Percentiles rank a stretch among this genome's conserved stretches.
Conservation (phyloP, 2,113 vertebrate genomes). For the Tiliqua scincoides region DNA sequence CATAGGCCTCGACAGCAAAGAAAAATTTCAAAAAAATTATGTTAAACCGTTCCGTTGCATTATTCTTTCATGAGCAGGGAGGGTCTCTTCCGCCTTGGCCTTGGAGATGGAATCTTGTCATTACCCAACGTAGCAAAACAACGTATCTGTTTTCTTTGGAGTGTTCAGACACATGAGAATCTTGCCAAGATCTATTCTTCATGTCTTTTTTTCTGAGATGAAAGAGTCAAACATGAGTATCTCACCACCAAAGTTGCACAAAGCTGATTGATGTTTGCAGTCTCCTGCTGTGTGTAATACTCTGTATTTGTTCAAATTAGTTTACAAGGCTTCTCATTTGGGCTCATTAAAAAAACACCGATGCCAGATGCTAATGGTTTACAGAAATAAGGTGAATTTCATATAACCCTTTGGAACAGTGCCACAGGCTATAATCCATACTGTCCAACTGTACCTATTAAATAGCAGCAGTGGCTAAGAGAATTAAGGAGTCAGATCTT, state of each 20-base stretch:
- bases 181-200: slow-evolving; percentile 56
- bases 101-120: slow-evolving; percentile 45
- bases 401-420: slow-evolving; percentile 30
- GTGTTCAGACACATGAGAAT: slow-evolving; percentile 39
- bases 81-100: slow-evolving; percentile 39
- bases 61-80: slow-evolving; percentile 31
- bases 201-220: slow-evolving; percentile 53
- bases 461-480: background rate
- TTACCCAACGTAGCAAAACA: slow-evolving; percentile 50
- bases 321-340: slow-evolving; percentile 61
- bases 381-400: slow-evolving; percentile 37
- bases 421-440: background rate
- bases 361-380: slow-evolving; percentile 42
- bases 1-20: slow-evolving; percentile 43
- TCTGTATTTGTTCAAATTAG: slow-evolving; percentile 62
- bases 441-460: background rate
- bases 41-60: slow-evolving; percentile 28
- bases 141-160: slow-evolving; percentile 44
- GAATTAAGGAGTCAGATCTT: background rate
- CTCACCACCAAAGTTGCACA: slow-evolving; percentile 54
- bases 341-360: slow-evolving; percentile 59
- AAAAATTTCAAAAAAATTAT: slow-evolving; percentile 47
- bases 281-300: slow-evolving; percentile 41
- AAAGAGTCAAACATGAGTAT: slow-evolving; percentile 52
- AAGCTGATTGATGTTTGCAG: slow-evolving; percentile 46